These are phyloP conservation scores for Marronus borbonicus DNA, from an alignment of 2,888 invertebrate genomes.

Conservation along the genomic window DNA sequence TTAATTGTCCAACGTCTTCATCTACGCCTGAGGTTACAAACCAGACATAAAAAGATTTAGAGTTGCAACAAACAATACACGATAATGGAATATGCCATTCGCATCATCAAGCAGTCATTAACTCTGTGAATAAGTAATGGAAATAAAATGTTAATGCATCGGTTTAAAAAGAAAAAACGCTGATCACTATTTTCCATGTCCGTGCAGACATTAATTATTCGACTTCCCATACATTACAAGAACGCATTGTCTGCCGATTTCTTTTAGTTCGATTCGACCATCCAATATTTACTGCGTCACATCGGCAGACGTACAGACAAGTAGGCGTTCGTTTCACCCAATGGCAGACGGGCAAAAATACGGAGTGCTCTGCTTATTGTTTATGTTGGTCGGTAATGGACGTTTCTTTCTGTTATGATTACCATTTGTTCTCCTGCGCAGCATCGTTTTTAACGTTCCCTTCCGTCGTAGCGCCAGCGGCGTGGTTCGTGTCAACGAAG, in stretches of 20 bases:
- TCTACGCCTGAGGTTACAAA: too few species aligned
- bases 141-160: constrained; percentile 31
- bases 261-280: constrained; percentile 2
- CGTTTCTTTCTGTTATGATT: constrained; percentile 5
- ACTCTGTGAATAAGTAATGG: constrained; percentile 25
- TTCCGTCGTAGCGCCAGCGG: not conserved
- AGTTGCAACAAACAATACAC: not conserved
- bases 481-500: constrained; percentile 21
- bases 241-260: constrained; percentile 36
- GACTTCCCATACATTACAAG: constrained; percentile 33
- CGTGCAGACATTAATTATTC: constrained; percentile 41
- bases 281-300: not conserved
- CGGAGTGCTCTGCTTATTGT: constrained; percentile 24
- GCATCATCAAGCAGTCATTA: constrained; percentile 37
- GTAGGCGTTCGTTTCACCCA: constrained; percentile 26
- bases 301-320: constrained; percentile 12
- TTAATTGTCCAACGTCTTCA: too few species aligned
- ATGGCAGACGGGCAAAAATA: not conserved
- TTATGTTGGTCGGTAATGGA: constrained; percentile 22
- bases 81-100: constrained; percentile 29
- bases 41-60: not conserved
- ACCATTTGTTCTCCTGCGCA: constrained; percentile 10
- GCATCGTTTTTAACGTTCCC: not conserved
- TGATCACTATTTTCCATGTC: constrained; percentile 40
- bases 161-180: constrained; percentile 19